These are phyloP conservation scores for Megaceryle torquata DNA, from an alignment of 2,113 vertebrate species.

Conservation along the genomic window DNA sequence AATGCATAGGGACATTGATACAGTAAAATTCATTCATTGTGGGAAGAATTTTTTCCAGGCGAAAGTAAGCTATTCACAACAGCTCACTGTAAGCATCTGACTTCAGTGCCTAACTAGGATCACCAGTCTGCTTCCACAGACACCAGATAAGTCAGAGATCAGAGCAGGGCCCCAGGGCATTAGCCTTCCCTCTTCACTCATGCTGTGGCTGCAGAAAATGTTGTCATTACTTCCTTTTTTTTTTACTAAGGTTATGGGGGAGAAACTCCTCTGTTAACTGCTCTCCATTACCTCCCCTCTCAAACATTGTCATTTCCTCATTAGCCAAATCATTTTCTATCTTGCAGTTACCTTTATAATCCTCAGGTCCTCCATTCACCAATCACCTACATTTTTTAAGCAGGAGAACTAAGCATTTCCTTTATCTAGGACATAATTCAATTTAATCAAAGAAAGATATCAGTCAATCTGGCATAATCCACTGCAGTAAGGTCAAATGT, in stretches of 20 bases:
- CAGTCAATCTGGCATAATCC: background rate
- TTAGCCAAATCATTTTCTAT: background rate
- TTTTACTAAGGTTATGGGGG: background rate
- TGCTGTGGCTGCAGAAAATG: background rate
- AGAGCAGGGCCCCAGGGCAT: background rate
- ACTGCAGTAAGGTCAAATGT: background rate
- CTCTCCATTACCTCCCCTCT: background rate
- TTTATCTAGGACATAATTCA: constrained; percentile 1
- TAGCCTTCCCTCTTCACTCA: background rate
- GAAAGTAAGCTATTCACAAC: background rate
- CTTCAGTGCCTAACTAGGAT: background rate
- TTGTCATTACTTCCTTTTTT: background rate
- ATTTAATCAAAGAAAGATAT: constrained; percentile 1
- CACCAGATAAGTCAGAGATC: background rate
- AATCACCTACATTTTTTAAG: background rate
- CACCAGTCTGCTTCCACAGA: background rate
- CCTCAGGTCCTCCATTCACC: background rate
- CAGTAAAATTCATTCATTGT: background rate
- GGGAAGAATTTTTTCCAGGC: background rate
- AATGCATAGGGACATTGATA: background rate
- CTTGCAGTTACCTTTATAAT: background rate
- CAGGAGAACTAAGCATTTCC: background rate
- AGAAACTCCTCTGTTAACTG: background rate
- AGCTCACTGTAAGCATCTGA: background rate
- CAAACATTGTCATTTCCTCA: background rate